Conservation (phyloP, 2,888 invertebrate species). For the Apamea crenata region DNA sequence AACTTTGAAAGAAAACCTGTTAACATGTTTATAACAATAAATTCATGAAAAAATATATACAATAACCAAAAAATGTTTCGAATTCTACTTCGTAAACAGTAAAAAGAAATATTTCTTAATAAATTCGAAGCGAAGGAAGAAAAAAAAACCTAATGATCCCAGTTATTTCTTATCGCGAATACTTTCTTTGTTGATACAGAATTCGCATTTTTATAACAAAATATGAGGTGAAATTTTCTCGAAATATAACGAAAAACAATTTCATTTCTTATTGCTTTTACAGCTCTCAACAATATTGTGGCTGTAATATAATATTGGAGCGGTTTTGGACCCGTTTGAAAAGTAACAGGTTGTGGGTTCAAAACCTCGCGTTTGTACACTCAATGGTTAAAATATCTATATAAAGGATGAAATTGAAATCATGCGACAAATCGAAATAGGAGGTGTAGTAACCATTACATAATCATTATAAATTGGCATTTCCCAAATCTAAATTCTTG, state of each 20-base stretch:
- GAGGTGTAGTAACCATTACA: too few relatives aligned
- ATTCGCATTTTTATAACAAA: constrained; percentile 54
- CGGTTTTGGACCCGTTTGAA: constrained; percentile 1
- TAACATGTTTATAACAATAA: constrained; percentile 11
- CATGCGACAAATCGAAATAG: too few relatives aligned
- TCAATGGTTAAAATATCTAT: not conserved
- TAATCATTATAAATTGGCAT: too few relatives aligned
- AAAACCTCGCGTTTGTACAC: not conserved
- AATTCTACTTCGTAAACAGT: constrained; percentile 40
- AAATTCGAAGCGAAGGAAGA: constrained; percentile 40
- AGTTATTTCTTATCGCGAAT: constrained; percentile 61
- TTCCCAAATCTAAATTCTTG: too few relatives aligned
- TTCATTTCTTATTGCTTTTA: constrained; percentile 48
- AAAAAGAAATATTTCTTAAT: constrained; percentile 51
- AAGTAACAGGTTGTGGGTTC: constrained; percentile 11
- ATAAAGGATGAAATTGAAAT: too few relatives aligned
- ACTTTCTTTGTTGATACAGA: constrained; percentile 50
- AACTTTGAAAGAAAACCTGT: not conserved
- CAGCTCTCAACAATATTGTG: constrained; percentile 15
- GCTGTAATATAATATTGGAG: not conserved
- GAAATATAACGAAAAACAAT: constrained; percentile 47
- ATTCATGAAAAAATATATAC: not conserved
- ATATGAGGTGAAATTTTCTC: constrained; percentile 44
- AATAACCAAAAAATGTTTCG: constrained; percentile 12
- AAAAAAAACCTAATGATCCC: constrained; percentile 46